Base-by-base conservation (phyloP, 2,888 invertebrate genomes). In the Euspilapteryx auroguttella region DNA sequence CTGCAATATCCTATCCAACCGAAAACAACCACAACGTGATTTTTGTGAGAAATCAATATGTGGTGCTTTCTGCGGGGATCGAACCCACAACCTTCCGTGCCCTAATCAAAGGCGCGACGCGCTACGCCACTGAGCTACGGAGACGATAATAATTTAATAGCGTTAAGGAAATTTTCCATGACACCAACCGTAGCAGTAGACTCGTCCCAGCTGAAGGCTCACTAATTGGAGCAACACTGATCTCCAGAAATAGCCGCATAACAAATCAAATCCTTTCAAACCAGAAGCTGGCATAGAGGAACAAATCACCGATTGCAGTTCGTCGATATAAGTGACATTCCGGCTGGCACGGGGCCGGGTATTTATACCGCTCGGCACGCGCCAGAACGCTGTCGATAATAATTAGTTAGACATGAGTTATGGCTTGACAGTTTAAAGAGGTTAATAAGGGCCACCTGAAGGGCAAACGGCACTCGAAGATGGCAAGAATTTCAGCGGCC, bases 381-480 rank as follows among this genome's bases (percentile, higher is more conserved):
- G 37, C 37, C 37, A 30, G 13, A 13, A n/a, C 22, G 32, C 15
- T 24, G 50, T 44, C 52, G 54, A 55, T 59, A 66, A 71, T 71
- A 66, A 71, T 71, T 68, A 66, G 66, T 47, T 34, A 34, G 36
- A 34, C 46, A 43, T 64, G 68, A 69, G 47, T 61, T 53, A 68
- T 61, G 48, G 44, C 43, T 45, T 45, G 50, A 47, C 55, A 45
- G 38, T 46, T 58, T 51, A 53, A 44, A 41, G 55, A 41, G 68
- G 66, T 66, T 64, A 66, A 66, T 54, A 54, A 55, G 65, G 65
- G 52, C 25, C 63, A 59, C 55, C 53, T 62, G 55, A 34, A 30
- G 28, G 17, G 29, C 31, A 17, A 17, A 17, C 8, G 17, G 5
- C 17, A 6, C 5, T 6, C 17, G 17, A 17, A 17, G 17, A 17